These are phyloP conservation scores for Otis tarda DNA, from an alignment of 2,113 vertebrate species.

Conservation along the genomic window DNA sequence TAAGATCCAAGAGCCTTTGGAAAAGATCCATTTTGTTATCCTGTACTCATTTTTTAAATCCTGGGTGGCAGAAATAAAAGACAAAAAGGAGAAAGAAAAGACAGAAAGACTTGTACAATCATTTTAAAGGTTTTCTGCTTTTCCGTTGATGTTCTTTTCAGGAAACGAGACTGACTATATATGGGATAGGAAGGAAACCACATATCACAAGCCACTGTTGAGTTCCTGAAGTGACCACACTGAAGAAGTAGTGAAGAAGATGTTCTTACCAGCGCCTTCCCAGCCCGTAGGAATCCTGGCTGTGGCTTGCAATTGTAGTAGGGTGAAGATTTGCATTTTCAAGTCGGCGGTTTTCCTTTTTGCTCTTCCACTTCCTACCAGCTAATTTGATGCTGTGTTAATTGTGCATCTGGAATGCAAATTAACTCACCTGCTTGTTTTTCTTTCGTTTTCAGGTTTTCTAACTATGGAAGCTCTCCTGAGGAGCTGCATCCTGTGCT, in stretches of 20 bases:
- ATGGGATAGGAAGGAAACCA: conserved; percentile 5
- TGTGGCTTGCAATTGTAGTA: conserved; percentile 25
- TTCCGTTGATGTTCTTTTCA: neutral
- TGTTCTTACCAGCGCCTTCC: neutral
- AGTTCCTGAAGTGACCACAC: conserved; percentile 9
- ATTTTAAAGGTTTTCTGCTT: neutral
- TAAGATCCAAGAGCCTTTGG: neutral
- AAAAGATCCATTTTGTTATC: neutral
- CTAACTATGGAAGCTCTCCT: conserved; percentile 25
- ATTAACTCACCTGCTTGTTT: conserved; percentile 63
- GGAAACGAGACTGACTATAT: conserved; percentile 10
- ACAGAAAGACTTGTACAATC: neutral
- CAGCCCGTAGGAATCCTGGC: neutral
- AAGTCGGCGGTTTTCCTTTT: conserved; percentile 55
- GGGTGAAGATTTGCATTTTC: conserved; percentile 55
- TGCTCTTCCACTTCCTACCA: conserved; percentile 32
- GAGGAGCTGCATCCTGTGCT: neutral
- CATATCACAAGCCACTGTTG: neutral
- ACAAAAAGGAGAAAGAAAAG: neutral
- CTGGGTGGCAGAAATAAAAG: neutral
- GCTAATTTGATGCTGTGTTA: conserved; percentile 25
- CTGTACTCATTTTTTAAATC: neutral
- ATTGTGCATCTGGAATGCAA: conserved; percentile 55
- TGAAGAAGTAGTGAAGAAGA: conserved; percentile 32
- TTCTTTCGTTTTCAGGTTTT: conserved; percentile 60